Percentiles rank a stretch among this genome's conserved stretches.
These are phyloP conservation scores for Siniperca undulata DNA, from an alignment of 2,797 vertebrate genomes.

Conservation along the genomic window DNA sequence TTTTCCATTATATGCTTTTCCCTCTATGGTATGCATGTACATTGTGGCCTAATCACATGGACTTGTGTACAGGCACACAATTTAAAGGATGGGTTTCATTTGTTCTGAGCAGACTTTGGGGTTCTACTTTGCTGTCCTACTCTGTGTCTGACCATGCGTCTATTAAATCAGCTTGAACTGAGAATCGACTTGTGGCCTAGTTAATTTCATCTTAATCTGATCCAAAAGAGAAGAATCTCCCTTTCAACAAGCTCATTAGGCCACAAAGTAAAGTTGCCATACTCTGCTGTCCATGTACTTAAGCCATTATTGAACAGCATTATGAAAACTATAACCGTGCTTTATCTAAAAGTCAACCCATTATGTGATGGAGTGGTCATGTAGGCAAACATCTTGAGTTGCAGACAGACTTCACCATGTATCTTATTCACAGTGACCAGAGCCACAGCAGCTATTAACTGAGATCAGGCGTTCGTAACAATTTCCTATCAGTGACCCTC, in stretches of 20 bases:
- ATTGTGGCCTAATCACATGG: no score
- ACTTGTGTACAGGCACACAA: no score
- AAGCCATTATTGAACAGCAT: not conserved
- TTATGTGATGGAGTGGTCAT: not conserved
- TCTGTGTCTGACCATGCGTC: no score
- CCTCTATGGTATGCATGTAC: no score
- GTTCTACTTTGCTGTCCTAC: no score
- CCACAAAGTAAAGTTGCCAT: not conserved
- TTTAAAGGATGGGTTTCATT: no score
- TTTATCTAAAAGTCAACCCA: conserved; percentile 5
- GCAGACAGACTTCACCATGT: not conserved
- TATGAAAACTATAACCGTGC: not conserved
- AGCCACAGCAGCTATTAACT: not conserved
- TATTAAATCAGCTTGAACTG: no score
- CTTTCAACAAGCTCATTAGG: not conserved
- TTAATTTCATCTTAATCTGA: no score
- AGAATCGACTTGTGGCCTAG: no score
- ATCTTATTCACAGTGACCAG: not conserved
- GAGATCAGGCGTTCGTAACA: not conserved
- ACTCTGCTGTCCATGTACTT: conserved; percentile 5
- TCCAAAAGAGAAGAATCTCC: no score
- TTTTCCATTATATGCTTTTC: no score
- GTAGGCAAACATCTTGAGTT: not conserved
- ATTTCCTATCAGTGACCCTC: not conserved
- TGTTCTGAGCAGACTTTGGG: no score